Conservation (phyloP, 2,113 vertebrate genomes). For the Meriones unguiculatus region DNA sequence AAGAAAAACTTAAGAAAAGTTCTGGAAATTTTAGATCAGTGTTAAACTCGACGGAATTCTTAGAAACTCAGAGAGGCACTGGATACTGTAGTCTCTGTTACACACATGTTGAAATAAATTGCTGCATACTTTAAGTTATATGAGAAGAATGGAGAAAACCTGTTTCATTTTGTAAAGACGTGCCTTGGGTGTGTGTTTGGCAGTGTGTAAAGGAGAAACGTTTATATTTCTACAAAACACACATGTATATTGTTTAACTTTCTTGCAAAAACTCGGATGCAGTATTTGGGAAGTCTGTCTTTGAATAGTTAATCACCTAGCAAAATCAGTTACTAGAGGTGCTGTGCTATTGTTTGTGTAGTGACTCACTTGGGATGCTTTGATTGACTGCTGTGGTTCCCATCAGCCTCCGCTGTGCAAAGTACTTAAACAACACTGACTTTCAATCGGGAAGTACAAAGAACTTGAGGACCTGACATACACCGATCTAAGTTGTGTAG, state of each 20-base stretch:
- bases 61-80: conserved; percentile 60
- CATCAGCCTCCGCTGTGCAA: conserved; percentile 62
- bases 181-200: conserved; percentile 73
- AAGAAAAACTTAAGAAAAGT: conserved; percentile 61
- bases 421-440: conserved; percentile 64
- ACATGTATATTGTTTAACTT: conserved; percentile 77
- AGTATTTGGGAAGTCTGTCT: conserved; percentile 71
- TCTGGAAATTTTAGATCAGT: conserved; percentile 77
- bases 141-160: conserved; percentile 79
- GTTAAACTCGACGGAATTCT: conserved; percentile 71
- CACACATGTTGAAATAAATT: conserved; percentile 78
- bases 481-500: not conserved
- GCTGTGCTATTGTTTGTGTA: conserved; percentile 73
- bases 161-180: conserved; percentile 79
- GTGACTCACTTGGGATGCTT: conserved; percentile 72
- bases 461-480: conserved; percentile 31
- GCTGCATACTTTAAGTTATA: conserved; percentile 68
- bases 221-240: conserved; percentile 75
- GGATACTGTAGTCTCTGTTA: conserved; percentile 73
- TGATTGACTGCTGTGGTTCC: conserved; percentile 72
- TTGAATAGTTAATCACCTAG: conserved; percentile 70
- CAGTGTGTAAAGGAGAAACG: conserved; percentile 68
- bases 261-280: conserved; percentile 70
- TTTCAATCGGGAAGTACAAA: conserved; percentile 41
- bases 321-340: conserved; percentile 66